Percentiles rank a stretch among this genome's conserved stretches.
phyloP scores from a whole-genome alignment of 2,888 invertebrate genomes.

The Drosophila falleni region DNA sequence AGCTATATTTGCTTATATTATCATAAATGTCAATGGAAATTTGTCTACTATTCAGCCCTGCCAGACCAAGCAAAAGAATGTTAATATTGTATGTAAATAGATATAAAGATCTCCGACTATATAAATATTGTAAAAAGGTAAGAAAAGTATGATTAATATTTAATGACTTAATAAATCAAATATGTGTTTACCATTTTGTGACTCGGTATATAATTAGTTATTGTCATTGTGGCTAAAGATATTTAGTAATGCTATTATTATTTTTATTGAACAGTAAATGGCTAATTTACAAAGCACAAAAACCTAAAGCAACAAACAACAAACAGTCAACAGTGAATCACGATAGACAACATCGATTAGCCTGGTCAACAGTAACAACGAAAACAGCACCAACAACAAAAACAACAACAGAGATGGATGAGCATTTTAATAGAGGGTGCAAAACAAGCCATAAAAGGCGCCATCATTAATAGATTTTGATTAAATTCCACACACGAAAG shows the following conservation, averaged over 20 bases:
- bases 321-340: conserved; percentile 25
- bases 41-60: background rate
- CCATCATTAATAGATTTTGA: conserved; percentile 50
- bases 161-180: conserved; percentile 77
- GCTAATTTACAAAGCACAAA: conserved; percentile 76
- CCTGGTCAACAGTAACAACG: conserved; percentile 22
- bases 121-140: conserved; percentile 14
- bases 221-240: conserved; percentile 23
- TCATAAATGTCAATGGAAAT: too few relatives aligned
- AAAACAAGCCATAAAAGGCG: conserved; percentile 62
- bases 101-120: background rate
- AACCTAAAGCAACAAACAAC: conserved; percentile 30
- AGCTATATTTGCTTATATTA: too few relatives aligned
- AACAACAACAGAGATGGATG: conserved; percentile 13
- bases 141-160: conserved; percentile 72
- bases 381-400: conserved; percentile 9
- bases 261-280: conserved; percentile 74
- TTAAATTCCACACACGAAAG: conserved; percentile 54
- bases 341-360: conserved; percentile 59
- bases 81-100: background rate
- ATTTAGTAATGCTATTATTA: conserved; percentile 44
- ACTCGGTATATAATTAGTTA: conserved; percentile 29
- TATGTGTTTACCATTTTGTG: conserved; percentile 40
- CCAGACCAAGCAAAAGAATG: conserved; percentile 6
- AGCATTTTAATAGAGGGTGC: conserved; percentile 36